A percentile compares a stretch with the other conserved stretches of the same genome.
These are phyloP conservation scores for Eucriotettix oculatus DNA, from an alignment of 2,888 invertebrate genomes.

Conservation along the genomic window DNA sequence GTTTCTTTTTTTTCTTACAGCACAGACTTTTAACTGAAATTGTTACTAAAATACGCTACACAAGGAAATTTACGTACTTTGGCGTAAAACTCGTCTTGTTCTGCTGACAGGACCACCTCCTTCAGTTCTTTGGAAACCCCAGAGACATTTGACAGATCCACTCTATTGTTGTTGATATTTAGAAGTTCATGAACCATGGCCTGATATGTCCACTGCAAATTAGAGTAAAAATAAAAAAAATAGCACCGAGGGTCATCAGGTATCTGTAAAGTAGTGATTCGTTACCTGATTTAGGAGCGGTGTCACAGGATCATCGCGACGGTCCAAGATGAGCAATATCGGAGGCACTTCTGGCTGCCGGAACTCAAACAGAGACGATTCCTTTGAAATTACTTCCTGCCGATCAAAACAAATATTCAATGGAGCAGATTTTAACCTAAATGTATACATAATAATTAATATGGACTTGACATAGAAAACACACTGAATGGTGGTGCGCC, in stretches of 20 bases:
- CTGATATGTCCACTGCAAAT: slow-evolving; percentile 90
- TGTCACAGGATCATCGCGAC: slow-evolving; percentile 89
- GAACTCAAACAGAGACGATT: slow-evolving; percentile 75
- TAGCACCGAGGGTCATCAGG: neutral
- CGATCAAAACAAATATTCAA: no score
- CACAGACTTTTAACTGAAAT: no score
- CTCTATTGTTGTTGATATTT: slow-evolving; percentile 83
- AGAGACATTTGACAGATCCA: slow-evolving; percentile 69
- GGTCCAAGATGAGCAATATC: slow-evolving; percentile 74
- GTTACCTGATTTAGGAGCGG: slow-evolving; percentile 74
- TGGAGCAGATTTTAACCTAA: no score
- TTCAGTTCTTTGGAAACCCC: slow-evolving; percentile 76
- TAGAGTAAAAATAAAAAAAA: slow-evolving; percentile 6
- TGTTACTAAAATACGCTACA: no score
- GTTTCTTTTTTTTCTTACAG: no score
- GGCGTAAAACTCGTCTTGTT: slow-evolving; percentile 95
- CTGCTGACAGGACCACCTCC: slow-evolving; percentile 85
- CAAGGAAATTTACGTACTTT: slow-evolving; percentile 34
- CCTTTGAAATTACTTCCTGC: slow-evolving; percentile 66
- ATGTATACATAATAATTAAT: no score
- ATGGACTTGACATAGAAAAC: no score
- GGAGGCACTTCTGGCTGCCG: slow-evolving; percentile 51
- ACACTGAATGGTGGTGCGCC: no score
- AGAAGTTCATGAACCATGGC: slow-evolving; percentile 99
- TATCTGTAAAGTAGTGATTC: neutral